Evolutionary conservation across 2,113 vertebrate species (phyloP), one percentile per base, ranked within the genome.

Genomic region (Cyanistes caeruleus): DNA sequence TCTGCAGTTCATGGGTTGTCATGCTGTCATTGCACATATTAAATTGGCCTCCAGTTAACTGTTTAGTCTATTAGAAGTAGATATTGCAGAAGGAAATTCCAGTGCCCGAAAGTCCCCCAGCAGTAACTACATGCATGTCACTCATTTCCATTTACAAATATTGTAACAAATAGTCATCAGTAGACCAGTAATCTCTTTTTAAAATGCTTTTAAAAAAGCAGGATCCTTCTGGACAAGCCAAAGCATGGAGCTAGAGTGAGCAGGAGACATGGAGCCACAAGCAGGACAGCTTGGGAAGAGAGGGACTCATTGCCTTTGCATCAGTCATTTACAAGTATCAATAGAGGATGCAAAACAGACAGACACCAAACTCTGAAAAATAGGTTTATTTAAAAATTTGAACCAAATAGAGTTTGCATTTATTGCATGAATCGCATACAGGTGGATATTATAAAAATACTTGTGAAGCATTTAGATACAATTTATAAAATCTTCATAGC

Each of bases 371-470:
- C 43, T 87, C 64, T 91, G 86, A 33, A 87, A 97, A 96, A 97
- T 44, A 83, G 6, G 20, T 97, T 7, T 96, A 96, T 95, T 97
- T 96, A 78, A 72, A 85, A 90, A 73, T 77, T 69, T 65, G 64
- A 92, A 88, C 56, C 55, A 70, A 91, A 76, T 67, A 79, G 33
- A 84, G 9, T 64, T 95, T 73, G 55, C 56, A 69, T 44, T 53
- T 87, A 56, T 75, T 63, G 49, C 90, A 82, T 31, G 78, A 84
- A 63, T 53, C 37, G 63, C 68, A 76, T 87, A 55, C 79, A 62
- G 69, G 63, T 72, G 68, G 94, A 90, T 49, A 43, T 62, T 95
- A 89, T n/a, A 94, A 89, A 97, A 94, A 96, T 87, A 91, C 35
- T 37, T 74, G 63, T 93, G 65, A 35, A 20, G 85, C 84, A 56